Evolutionary conservation across 2,113 vertebrate genomes (phyloP).

Genomic region (Passer montanus): DNA sequence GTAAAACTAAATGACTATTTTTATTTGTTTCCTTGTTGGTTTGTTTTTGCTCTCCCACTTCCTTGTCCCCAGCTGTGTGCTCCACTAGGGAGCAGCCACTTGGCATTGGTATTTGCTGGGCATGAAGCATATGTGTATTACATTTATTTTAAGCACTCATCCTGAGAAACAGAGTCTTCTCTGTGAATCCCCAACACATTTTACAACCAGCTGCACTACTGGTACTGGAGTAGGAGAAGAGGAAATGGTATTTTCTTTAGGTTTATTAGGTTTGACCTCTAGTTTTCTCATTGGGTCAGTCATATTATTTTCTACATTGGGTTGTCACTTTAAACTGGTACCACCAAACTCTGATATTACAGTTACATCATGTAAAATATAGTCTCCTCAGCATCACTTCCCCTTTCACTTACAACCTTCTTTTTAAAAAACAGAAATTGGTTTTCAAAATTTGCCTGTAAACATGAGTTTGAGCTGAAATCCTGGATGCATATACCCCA

Average conservation of each 20-base stretch:
- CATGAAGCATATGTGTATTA: neutral
- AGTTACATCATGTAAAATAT: neutral
- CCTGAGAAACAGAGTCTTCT: neutral
- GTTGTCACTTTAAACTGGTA: neutral
- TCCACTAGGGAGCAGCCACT: constrained; percentile 20
- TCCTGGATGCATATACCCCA: neutral
- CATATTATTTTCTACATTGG: neutral
- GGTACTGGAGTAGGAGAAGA: neutral
- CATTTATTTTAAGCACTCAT: neutral
- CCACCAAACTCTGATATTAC: neutral
- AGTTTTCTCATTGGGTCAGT: neutral
- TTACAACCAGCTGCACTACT: neutral
- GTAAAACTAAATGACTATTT: constrained; percentile 50
- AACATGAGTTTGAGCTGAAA: neutral
- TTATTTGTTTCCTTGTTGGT: constrained; percentile 41
- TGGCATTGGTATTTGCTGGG: constrained; percentile 1
- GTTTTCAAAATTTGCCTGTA: neutral
- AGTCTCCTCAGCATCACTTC: neutral
- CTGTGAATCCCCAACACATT: neutral
- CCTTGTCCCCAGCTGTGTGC: constrained; percentile 34
- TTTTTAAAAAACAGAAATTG: neutral
- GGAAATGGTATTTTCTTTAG: neutral
- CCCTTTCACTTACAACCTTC: neutral
- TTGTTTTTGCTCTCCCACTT: constrained; percentile 36
- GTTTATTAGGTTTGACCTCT: neutral